phyloP scores from a whole-genome alignment of 2,888 invertebrate species.

The Periphyllus acericola region DNA sequence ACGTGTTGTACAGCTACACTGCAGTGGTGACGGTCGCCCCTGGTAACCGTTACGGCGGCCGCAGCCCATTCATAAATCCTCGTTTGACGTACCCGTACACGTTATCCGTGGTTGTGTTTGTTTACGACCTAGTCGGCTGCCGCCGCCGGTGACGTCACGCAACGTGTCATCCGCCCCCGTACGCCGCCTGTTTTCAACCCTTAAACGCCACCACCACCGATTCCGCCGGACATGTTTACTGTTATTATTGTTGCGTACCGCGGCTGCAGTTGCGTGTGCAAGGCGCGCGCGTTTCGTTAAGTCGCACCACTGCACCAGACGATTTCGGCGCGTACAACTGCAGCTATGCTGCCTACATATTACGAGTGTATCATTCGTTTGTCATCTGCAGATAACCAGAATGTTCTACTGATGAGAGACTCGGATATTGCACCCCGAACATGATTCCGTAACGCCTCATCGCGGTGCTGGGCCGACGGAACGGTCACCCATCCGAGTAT shows the following conservation, averaged over 20 bases:
- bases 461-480: no score
- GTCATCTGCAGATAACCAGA: no score
- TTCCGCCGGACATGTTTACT: neutral
- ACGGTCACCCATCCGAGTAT: no score
- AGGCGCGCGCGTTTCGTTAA: neutral
- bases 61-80: conserved; percentile 60
- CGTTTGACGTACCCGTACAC: conserved; percentile 57
- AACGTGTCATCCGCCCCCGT: conserved; percentile 36
- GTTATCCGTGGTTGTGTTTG: conserved; percentile 62
- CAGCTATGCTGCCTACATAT: no score
- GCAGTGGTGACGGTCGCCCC: conserved; percentile 31
- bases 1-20: neutral
- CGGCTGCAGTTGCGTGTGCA: neutral
- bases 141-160: conserved; percentile 56
- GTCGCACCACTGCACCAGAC: neutral
- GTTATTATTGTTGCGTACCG: neutral
- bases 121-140: conserved; percentile 55
- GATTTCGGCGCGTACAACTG: neutral
- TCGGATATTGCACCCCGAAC: no score
- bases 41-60: conserved; percentile 45
- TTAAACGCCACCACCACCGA: neutral
- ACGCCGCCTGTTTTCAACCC: neutral
- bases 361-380: no score
- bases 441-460: no score
- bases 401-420: no score